These are phyloP conservation scores for Harpagifer antarcticus DNA, from an alignment of 2,797 vertebrate genomes.

Conservation along the genomic window DNA sequence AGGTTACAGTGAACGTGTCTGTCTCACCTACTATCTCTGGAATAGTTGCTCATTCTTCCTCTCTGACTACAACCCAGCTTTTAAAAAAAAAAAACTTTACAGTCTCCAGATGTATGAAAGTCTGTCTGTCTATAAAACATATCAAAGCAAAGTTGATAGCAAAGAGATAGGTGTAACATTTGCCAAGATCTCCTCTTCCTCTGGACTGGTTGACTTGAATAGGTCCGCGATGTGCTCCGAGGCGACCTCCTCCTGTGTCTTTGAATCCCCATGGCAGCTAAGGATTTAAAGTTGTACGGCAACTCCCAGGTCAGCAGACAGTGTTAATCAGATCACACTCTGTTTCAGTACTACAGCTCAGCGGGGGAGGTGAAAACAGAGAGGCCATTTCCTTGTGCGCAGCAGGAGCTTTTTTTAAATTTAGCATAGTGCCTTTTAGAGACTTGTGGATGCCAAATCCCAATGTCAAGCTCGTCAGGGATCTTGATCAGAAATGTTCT, in stretches of 20 bases:
- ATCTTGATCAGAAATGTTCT: slow-evolving; percentile 26
- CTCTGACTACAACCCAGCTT: slow-evolving; percentile 34
- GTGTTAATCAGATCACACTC: slow-evolving; percentile 65
- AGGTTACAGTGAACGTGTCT: slow-evolving; percentile 41
- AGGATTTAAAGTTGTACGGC: slow-evolving; percentile 60
- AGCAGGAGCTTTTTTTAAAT: slow-evolving; percentile 36
- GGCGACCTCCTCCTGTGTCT: slow-evolving; percentile 51
- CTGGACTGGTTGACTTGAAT: slow-evolving; percentile 31
- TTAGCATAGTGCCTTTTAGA: slow-evolving; percentile 26
- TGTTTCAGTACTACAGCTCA: slow-evolving; percentile 40
- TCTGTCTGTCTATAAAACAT: slow-evolving; percentile 50
- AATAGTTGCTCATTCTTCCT: slow-evolving; percentile 43
- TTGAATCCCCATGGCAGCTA: slow-evolving; percentile 44
- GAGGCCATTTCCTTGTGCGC: slow-evolving; percentile 29
- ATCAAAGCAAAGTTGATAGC: slow-evolving; percentile 51
- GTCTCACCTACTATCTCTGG: slow-evolving; percentile 22
- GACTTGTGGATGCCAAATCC: slow-evolving; percentile 26
- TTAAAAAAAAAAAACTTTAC: slow-evolving; percentile 51
- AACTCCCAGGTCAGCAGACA: slow-evolving; percentile 53
- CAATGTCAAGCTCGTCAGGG: background rate
- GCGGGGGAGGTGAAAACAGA: slow-evolving; percentile 46
- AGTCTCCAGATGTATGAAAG: slow-evolving; percentile 71
- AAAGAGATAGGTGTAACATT: slow-evolving; percentile 44
- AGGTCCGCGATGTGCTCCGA: slow-evolving; percentile 56
- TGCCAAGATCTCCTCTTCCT: slow-evolving; percentile 43